A percentile compares a stretch with the other conserved stretches of the same genome.
These are phyloP conservation scores for Anolis apletophallus DNA, from an alignment of 2,797 vertebrate genomes.

Conservation along the genomic window DNA sequence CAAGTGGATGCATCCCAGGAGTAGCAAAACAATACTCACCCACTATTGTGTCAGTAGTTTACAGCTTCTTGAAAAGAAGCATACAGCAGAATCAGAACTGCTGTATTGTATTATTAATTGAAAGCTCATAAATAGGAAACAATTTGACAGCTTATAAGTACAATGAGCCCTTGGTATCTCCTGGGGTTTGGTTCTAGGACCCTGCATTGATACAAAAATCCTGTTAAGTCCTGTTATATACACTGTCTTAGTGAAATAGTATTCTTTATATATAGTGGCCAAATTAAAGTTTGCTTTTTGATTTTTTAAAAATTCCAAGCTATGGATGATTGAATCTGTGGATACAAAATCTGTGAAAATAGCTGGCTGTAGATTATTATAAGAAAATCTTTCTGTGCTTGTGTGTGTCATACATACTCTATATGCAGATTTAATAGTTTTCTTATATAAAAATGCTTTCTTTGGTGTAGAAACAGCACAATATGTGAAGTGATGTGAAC, in stretches of 20 bases:
- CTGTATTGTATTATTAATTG: too few species aligned
- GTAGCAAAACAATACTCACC: background rate
- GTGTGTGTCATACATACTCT: background rate
- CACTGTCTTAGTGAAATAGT: too few species aligned
- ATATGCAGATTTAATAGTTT: background rate
- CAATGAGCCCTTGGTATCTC: too few species aligned
- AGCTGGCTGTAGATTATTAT: background rate
- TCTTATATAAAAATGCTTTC: background rate
- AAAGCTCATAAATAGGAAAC: background rate
- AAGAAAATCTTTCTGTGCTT: background rate
- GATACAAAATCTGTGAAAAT: too few species aligned
- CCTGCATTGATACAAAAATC: too few species aligned
- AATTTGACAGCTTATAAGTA: background rate
- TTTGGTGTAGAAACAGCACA: background rate
- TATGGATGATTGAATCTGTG: too few species aligned
- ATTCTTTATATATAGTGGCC: too few species aligned
- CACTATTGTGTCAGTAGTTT: background rate
- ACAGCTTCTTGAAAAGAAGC: background rate
- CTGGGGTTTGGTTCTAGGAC: too few species aligned
- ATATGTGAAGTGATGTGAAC: background rate
- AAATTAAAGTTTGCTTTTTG: too few species aligned
- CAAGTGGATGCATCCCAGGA: background rate
- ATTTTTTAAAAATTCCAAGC: too few species aligned
- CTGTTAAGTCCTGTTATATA: too few species aligned
- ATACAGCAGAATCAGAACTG: background rate